Evolutionary conservation across 1,140 invertebrate species (phyloP).

Genomic region (Heliconius hermathena): DNA sequence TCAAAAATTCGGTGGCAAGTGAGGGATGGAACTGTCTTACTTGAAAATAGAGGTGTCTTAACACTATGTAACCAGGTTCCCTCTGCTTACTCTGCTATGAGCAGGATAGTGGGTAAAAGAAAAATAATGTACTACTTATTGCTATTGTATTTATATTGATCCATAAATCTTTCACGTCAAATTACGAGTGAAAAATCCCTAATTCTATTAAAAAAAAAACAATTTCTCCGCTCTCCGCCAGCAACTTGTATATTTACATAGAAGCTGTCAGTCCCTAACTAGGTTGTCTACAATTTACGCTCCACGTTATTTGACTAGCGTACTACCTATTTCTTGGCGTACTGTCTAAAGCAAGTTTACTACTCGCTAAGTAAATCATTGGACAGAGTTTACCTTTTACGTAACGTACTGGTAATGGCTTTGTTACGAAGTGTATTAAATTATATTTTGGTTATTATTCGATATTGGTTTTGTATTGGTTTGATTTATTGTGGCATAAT

Average conservation of each 20-base stretch:
- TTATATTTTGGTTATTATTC: slow-evolving; percentile 10
- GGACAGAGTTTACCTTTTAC: slow-evolving; percentile 42
- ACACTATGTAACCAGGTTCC: too few relatives aligned
- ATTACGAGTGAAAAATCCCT: too few relatives aligned
- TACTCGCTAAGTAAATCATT: slow-evolving; percentile 41
- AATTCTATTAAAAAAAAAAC: not conserved
- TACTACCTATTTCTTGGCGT: slow-evolving; percentile 44
- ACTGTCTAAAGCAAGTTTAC: slow-evolving; percentile 40
- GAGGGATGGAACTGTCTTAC: too few relatives aligned
- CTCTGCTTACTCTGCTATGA: too few relatives aligned
- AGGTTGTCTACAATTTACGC: slow-evolving; percentile 74
- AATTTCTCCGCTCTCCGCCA: slow-evolving; percentile 24
- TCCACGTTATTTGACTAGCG: slow-evolving; percentile 65
- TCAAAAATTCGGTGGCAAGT: too few relatives aligned
- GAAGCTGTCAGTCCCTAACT: slow-evolving; percentile 63
- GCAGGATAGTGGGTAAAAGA: too few relatives aligned
- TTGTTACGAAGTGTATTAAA: slow-evolving; percentile 23
- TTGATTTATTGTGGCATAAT: too few relatives aligned
- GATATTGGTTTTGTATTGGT: not conserved
- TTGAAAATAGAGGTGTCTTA: too few relatives aligned
- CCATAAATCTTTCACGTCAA: too few relatives aligned
- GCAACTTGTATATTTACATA: slow-evolving; percentile 33
- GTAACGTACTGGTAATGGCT: slow-evolving; percentile 25
- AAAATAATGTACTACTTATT: too few relatives aligned
- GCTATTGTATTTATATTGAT: too few relatives aligned